Evolutionary conservation across 1,140 invertebrate genomes (phyloP), one percentile per base, ranked within the genome.

Genomic region (Antheraea mylitta): DNA sequence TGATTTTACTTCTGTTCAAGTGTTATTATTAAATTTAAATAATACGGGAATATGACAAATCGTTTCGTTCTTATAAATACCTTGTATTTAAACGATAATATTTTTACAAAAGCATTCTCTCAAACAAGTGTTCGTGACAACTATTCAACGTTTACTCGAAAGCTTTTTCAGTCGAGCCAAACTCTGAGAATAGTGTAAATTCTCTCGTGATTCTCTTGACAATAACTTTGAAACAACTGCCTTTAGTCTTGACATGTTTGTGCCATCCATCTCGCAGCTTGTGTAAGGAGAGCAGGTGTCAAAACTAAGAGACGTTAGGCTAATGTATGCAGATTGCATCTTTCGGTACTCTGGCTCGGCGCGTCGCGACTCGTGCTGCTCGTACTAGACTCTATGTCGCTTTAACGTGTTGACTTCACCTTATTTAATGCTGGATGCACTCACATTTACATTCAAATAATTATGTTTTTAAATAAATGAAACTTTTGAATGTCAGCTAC

Each of bases 281-380:
- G 69, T 76, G 76, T 85, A 78, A 63, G 66, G 80, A 76, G 81
- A 85, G 88, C 88, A 90, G 88, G 88, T 90, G 88, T 89, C 86
- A 90, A 87, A 90, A 89, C 87, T 89, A 84, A 82, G 79, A 82
- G 80, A 87, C 83, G 85, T 91, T 88, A 86, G 82, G 82, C 80
- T 89, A 91, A 91, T 91, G 85, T 87, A 91, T 91, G 89, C 85
- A 88, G 86, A 90, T 89, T 89, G 86, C 86, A 89, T 84, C 83
- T 83, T 82, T 78, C 75, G 77, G 76, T 74, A 80, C 77, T 78
- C 76, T 72, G 66, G 67, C 66, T 48, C 19, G 62, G 67, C 64
- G 69, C 18, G 9, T 18, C 45, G 19, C 42, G 64, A 38, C 38
- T 18, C 38, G 2, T 10, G 73, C 69, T 73, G 66, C 64, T 16